Evolutionary conservation across 2,113 vertebrate genomes (phyloP).

Genomic region (Panurus biarmicus): DNA sequence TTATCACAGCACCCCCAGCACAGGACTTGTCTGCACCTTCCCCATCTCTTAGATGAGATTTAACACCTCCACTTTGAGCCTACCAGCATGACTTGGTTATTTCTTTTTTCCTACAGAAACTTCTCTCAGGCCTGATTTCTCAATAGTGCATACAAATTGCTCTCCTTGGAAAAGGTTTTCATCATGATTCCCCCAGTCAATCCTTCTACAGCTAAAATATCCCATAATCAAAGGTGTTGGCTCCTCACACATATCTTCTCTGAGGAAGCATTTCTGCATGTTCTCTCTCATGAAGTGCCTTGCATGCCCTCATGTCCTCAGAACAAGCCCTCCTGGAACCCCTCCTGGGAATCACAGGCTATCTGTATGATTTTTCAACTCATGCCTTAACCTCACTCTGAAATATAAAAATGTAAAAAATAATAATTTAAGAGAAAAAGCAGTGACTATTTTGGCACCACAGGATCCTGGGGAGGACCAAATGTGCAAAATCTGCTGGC

Average conservation of each 20-base stretch:
- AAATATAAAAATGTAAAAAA: background rate
- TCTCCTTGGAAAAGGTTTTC: constrained; percentile 22
- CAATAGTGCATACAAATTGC: background rate
- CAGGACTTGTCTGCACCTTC: background rate
- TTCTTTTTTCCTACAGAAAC: background rate
- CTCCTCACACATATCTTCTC: background rate
- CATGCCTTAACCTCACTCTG: background rate
- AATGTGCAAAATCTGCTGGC: background rate
- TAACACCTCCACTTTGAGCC: background rate
- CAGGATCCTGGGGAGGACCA: background rate
- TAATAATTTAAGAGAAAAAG: background rate
- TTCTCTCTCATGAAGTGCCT: background rate
- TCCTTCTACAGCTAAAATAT: background rate
- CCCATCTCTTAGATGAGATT: background rate
- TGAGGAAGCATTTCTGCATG: background rate
- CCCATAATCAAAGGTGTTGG: background rate
- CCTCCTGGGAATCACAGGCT: background rate
- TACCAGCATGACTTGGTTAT: background rate
- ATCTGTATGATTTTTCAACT: background rate
- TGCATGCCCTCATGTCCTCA: background rate
- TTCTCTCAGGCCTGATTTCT: constrained; percentile 14
- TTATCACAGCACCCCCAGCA: background rate
- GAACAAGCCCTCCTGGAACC: background rate
- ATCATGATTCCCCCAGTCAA: background rate
- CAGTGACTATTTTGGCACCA: background rate